Evolutionary conservation across 2,888 invertebrate genomes (phyloP), one percentile per base, ranked within the genome.

Genomic region (Leptinotarsa haldemani): DNA sequence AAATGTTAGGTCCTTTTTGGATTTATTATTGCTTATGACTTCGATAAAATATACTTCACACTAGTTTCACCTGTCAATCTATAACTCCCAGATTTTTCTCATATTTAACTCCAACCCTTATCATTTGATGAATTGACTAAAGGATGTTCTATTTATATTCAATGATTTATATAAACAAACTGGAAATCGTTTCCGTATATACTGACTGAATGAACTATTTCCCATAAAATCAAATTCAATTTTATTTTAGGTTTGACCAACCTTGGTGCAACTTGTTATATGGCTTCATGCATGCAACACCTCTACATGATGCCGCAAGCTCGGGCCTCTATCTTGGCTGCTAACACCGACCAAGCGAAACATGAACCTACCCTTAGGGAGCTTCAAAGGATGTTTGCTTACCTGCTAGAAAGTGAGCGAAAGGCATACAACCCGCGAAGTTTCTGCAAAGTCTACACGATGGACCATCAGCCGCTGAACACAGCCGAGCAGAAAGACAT

Each of bases 211-310:
- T 30, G 7, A 30, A 30, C 9, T 30, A 30, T 30, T 30, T 9
- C 30, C 9, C 2, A 30, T 30, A 7, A 2, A 40, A 40, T 40
- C 9, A 9, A 40, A 40, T 40, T 40, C 2, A 9, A 40, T 7
- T 30, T 18, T 22, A 50, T 16, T 65, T 12, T 66, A 66, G 98
- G 98, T 0, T 89, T 98, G 4, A 97, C 97, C 0, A 98, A 98
- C 88, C 90, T 98, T 18, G 98, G 98, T 40, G 98, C 98, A 40
- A 98, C 98, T 1, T 98, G 98, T 86, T 98, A 98, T 87, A 97
- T 98, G 97, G 98, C 98, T 13, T 96, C 97, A 3, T 97, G 97
- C 84, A 95, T 98, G 93, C 98, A 98, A 87, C 98, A 98, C 87
- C 88, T 98, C 78, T 98, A 96, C 87, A 98, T 98, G 97, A 97